Evolutionary conservation across 2,797 vertebrate genomes (phyloP).

Genomic region (Malacoraja senta): DNA sequence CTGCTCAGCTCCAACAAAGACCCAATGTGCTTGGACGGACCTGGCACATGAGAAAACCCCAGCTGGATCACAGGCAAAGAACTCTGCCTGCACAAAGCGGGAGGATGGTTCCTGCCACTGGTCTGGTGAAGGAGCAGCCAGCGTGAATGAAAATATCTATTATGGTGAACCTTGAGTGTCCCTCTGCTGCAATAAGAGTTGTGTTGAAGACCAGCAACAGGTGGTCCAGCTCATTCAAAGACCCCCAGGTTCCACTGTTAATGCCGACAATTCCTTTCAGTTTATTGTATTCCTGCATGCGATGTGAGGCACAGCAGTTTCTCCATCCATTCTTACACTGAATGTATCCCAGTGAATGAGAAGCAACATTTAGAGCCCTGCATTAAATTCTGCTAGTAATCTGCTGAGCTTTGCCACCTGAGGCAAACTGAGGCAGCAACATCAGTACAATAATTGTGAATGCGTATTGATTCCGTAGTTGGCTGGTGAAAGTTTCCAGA

Average conservation of each 20-base stretch:
- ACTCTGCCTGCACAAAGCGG: constrained; percentile 78
- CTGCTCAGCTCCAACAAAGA: constrained; percentile 65
- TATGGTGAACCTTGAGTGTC: constrained; percentile 71
- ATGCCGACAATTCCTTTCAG: constrained; percentile 38
- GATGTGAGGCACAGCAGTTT: constrained; percentile 33
- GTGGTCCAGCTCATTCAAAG: constrained; percentile 23
- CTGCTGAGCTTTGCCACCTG: neutral
- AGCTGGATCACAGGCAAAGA: constrained; percentile 73
- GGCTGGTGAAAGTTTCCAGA: neutral
- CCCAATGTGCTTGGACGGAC: constrained; percentile 86
- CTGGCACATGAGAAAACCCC: constrained; percentile 75
- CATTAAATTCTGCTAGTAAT: neutral
- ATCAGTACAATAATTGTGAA: neutral
- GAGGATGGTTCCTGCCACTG: constrained; percentile 78
- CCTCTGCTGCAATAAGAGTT: constrained; percentile 15
- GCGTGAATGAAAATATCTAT: constrained; percentile 76
- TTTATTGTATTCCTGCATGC: constrained; percentile 40
- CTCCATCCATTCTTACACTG: constrained; percentile 31
- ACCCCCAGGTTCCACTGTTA: constrained; percentile 38
- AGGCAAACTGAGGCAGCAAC: neutral
- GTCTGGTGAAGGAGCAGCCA: constrained; percentile 69
- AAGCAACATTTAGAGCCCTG: constrained; percentile 40
- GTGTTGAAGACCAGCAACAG: neutral
- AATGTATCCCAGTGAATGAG: constrained; percentile 47
- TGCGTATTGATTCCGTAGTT: neutral